phyloP scores from a whole-genome alignment of 1,140 invertebrate genomes.

The Saccostrea echinata region DNA sequence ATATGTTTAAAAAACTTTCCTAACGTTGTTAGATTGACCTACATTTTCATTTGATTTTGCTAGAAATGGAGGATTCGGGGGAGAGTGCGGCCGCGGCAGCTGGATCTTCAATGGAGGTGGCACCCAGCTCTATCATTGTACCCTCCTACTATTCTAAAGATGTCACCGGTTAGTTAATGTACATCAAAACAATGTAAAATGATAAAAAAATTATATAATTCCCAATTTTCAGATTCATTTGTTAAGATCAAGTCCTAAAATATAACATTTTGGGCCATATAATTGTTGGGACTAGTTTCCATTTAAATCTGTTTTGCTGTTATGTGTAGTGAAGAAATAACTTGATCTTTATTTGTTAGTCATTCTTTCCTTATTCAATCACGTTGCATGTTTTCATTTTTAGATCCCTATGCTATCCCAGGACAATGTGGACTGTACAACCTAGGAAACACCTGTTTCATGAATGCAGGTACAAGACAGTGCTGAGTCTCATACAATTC shows the following conservation, averaged over 20 bases:
- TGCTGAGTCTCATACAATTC: background rate
- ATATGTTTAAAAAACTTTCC: too few relatives aligned
- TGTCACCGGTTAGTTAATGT: background rate
- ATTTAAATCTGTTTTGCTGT: too few relatives aligned
- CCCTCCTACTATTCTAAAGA: conserved; percentile 20
- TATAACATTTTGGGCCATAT: too few relatives aligned
- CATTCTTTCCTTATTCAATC: too few relatives aligned
- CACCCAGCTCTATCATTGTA: background rate
- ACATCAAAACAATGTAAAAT: too few relatives aligned
- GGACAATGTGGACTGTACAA: conserved; percentile 86
- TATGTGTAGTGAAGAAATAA: background rate
- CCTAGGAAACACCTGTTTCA: conserved; percentile 87
- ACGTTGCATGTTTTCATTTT: background rate
- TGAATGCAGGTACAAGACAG: conserved; percentile 82
- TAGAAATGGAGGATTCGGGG: background rate
- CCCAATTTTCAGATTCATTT: too few relatives aligned
- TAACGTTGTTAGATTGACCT: too few relatives aligned
- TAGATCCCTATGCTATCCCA: conserved; percentile 75
- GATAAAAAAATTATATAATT: too few relatives aligned
- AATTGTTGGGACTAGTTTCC: too few relatives aligned
- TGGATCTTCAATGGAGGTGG: conserved; percentile 12
- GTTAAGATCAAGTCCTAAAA: too few relatives aligned
- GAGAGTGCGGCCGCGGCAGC: background rate
- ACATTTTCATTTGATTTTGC: background rate
- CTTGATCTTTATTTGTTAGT: background rate